Evolutionary conservation across 2,113 vertebrate species (phyloP), one percentile per base, ranked within the genome.

Genomic region (Chiloscyllium plagiosum): DNA sequence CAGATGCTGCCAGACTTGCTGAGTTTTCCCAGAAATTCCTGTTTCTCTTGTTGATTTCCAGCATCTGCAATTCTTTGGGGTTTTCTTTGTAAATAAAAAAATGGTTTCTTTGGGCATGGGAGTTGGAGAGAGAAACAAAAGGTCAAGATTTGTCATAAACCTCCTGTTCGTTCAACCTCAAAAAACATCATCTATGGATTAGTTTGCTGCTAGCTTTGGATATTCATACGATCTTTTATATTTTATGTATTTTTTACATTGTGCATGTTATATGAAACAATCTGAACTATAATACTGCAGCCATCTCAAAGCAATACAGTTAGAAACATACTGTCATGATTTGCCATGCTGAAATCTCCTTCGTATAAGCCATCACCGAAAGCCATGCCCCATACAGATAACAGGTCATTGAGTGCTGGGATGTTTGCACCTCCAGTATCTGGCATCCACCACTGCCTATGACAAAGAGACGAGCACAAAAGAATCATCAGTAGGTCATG

Each of bases 371-470:
- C 99, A 0, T 99, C 99, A 2, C 99, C 99, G 96, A 99, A 99
- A 7, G 98, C 99, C 99, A 99, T 99, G 24, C 98, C 98, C 99
- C 99, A 99, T 94, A 99, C 98, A 0, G 99, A 99, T 85, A 99
- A 98, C 93, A 99, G 98, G 96, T 99, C 99, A 0, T 99, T 99
- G 94, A 99, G 97, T 47, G 99, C 99, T 33, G 99, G 99, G 78
- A 99, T 96, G 37, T 99, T 99, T 76, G 99, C 99, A 72, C 99
- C 99, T 96, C 99, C 99, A 3, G 99, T 99, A 97, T 99, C 99
- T 0, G 99, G 99, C 99, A 99, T 99, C 99, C 99, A 99, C 99
- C 99, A 99, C 96, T 99, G 99, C 96, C 99, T 99, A 96, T 10
- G 97, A 96, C 42, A 37, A 95, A 47, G 61, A 37, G 37, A 87